Evolutionary conservation across 2,888 invertebrate species (phyloP), one percentile per base, ranked within the genome.

Genomic region (Amphiduros pacificus): DNA sequence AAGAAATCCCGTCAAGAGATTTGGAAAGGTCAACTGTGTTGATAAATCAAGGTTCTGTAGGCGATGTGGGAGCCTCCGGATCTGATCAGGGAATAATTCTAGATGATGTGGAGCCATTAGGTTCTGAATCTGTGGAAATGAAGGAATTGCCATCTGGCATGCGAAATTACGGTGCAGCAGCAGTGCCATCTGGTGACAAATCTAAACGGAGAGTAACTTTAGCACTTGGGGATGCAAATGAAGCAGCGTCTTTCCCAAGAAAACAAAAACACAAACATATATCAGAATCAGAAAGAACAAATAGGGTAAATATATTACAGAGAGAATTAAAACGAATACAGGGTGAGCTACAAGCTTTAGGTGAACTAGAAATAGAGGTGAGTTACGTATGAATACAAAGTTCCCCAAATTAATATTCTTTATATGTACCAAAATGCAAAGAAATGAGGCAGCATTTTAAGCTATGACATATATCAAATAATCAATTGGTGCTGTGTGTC

Each of bases 301-400:
- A 49, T n/a, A 52, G 51, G 27, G 53, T 59, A 28, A 50, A 53
- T 28, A 50, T 53, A 2, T 28, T 59, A 41, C 51, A 59, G n/a
- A 36, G 52, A 52, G 59, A 59, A 36, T 53, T 59, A 22, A 27
- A 52, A 1, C 52, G 59, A 27, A 59, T 59, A 27, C 59, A 59
- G 32, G 40, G 36, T 14, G 59, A 59, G 28, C 29, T 59, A 22
- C 32, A 59, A 53, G 40, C 52, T 14, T 29, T 59, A 22, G 59
- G 59, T 27, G 59, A 59, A 29, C 40, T 59, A 31, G 59, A 59
- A 50, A 52, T 51, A 27, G 59, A 59, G 24, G 59, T 59, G 36
- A 53, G 52, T 22, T 59, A 52, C 53, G 59, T 59, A n/a, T 59
- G 51, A 51, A n/a, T 6, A 11, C 36, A 44, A 9, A n/a, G 22